Evolutionary conservation across 2,113 vertebrate genomes (phyloP), one percentile per base, ranked within the genome.

Genomic region (Semnornis frantzii): DNA sequence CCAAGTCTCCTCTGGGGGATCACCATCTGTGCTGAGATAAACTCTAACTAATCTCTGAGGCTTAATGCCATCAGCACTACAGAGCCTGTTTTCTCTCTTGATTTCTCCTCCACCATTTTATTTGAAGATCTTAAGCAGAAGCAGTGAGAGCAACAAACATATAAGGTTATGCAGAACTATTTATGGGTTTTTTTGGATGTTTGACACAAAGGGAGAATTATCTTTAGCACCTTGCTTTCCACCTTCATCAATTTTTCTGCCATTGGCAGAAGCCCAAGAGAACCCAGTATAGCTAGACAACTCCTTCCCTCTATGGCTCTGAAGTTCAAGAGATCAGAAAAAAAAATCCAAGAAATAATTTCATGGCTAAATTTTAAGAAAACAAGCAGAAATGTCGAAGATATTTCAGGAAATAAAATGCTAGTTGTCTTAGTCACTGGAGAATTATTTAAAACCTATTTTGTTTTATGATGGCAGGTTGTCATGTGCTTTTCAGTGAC

Each of bases 1-100:
- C 85, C 94, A 81, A 70, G 42, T 64, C 60, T 95, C 82, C 87
- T 95, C 85, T 71, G 85, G 62, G 75, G 62, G 57, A 86, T 91
- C 54, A 11, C 92, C 85, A 90, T 92, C 95, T 96, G 93, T 78
- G 93, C 80, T 77, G 70, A 94, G 80, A 95, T 78, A 94, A 92
- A 89, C 92, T 76, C 87, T 81, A 91, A 82, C 85, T 80, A 64
- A 96, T 93, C 94, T 90, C 92, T 68, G 80, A 88, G 92, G 82
- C 28, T 77, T 83, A 68, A 68, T 92, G 85, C 69, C 90, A 83
- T 85, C 88, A 93, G 69, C 90, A 57, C 62, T 65, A 15, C 7
- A 74, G 55, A 85, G 31, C 42, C 76, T 93, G 80, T 81, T 80
- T 91, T 71, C 69, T 94, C 85, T 85, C 90, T 80, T 82, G 15